Conservation (phyloP, 1,140 invertebrate species). For the Drosophila asahinai region DNA sequence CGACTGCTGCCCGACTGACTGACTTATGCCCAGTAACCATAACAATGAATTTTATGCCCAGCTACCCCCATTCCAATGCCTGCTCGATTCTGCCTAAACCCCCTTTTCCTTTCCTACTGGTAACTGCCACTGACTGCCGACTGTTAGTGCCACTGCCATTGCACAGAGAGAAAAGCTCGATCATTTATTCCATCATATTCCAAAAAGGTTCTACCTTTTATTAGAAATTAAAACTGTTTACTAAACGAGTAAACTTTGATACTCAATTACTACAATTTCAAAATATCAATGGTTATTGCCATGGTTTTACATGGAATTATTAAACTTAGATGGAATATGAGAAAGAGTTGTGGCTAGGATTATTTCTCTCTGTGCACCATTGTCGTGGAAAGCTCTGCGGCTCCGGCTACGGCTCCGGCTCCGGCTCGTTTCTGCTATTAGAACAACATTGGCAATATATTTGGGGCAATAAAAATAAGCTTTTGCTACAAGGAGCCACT, state of each 20-base stretch:
- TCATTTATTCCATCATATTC: no score
- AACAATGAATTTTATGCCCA: conserved; percentile 81
- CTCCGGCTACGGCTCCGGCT: conserved; percentile 43
- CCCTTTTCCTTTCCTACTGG: conserved; percentile 26
- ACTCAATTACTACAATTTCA: no score
- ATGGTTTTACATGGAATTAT: no score
- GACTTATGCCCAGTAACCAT: conserved; percentile 80
- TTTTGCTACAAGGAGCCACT: conserved; percentile 63
- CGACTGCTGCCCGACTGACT: conserved; percentile 57
- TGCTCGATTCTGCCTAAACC: background rate
- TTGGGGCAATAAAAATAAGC: conserved; percentile 82
- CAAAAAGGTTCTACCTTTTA: no score
- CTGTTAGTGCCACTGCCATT: conserved; percentile 38
- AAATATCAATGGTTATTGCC: no score
- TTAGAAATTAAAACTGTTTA: no score
- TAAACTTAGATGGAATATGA: background rate
- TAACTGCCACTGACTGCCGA: conserved; percentile 51
- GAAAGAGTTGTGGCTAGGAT: background rate
- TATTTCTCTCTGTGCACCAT: conserved; percentile 25
- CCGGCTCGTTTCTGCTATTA: conserved; percentile 79
- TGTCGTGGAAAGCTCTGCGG: conserved; percentile 31
- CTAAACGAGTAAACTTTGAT: no score
- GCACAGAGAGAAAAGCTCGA: conserved; percentile 1
- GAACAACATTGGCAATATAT: conserved; percentile 83
- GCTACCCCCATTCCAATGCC: conserved; percentile 5